Conservation (phyloP, 2,113 vertebrate species). For the Limnothrissa miodon region DNA sequence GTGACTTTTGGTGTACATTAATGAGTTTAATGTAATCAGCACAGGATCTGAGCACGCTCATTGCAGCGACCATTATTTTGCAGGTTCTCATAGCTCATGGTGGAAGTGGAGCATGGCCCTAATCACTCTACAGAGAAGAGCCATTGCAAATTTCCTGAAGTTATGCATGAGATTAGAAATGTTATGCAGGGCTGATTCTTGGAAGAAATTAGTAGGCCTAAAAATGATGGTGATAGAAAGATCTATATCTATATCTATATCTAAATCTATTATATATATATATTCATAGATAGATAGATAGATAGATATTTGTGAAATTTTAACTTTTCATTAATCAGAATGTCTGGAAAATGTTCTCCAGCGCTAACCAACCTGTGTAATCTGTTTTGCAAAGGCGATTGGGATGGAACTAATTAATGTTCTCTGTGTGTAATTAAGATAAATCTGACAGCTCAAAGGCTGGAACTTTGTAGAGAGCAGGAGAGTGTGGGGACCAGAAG, state of each 20-base stretch:
- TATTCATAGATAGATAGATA: not conserved
- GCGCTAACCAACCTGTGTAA: not conserved
- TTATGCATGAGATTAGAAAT: not conserved
- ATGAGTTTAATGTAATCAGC: not conserved
- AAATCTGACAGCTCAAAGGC: not conserved
- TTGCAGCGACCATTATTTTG: not conserved
- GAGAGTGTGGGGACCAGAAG: not conserved
- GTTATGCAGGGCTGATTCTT: not conserved
- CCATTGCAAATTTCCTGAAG: not conserved
- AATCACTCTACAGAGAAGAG: not conserved
- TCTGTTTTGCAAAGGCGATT: not conserved
- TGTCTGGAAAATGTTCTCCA: not conserved
- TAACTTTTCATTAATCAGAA: not conserved
- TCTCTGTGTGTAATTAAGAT: conserved; percentile 8
- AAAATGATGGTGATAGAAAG: not conserved
- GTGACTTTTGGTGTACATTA: not conserved
- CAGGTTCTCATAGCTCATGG: not conserved
- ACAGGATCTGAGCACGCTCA: not conserved
- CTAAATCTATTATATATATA: too few species aligned
- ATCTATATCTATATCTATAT: too few species aligned
- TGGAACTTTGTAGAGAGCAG: not conserved
- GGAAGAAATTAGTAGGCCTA: not conserved
- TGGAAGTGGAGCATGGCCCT: not conserved
- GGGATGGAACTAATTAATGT: not conserved
- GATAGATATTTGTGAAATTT: not conserved